These are phyloP conservation scores for Gymnoscopelus microlampas DNA, from an alignment of 2,797 vertebrate species.

Conservation along the genomic window DNA sequence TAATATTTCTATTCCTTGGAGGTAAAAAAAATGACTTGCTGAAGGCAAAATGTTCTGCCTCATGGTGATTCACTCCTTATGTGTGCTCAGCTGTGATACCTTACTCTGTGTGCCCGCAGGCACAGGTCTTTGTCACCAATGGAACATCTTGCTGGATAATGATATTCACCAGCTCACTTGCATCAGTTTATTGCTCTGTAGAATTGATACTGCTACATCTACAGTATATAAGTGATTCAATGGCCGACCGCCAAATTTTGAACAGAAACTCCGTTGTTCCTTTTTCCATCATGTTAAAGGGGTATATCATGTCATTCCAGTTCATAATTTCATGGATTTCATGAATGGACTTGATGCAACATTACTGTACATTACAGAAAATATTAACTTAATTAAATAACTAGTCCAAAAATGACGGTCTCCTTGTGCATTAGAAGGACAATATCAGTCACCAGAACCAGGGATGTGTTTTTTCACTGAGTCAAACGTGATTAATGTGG, in stretches of 20 bases:
- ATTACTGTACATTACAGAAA: too few relatives aligned
- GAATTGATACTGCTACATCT: neutral
- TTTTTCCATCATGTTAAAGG: neutral
- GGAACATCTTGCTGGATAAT: neutral
- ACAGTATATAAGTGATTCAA: too few relatives aligned
- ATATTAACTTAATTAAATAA: too few relatives aligned
- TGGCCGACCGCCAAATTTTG: neutral
- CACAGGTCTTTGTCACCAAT: neutral
- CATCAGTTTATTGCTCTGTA: constrained; percentile 20
- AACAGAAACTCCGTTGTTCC: neutral
- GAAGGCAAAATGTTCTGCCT: constrained; percentile 30
- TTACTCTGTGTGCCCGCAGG: neutral
- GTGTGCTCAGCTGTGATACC: neutral
- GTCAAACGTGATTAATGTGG: too few relatives aligned
- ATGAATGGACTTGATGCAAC: too few relatives aligned
- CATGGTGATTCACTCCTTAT: constrained; percentile 31
- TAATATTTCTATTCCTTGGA: constrained; percentile 29
- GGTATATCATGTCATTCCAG: too few relatives aligned
- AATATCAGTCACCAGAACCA: too few relatives aligned
- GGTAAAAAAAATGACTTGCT: constrained; percentile 30
- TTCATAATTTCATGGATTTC: too few relatives aligned
- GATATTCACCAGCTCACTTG: neutral
- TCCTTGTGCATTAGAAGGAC: too few relatives aligned
- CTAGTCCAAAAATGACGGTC: too few relatives aligned
- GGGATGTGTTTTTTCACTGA: too few relatives aligned